Conservation (phyloP, 2,888 invertebrate genomes). For the Endomychus coccineus region DNA sequence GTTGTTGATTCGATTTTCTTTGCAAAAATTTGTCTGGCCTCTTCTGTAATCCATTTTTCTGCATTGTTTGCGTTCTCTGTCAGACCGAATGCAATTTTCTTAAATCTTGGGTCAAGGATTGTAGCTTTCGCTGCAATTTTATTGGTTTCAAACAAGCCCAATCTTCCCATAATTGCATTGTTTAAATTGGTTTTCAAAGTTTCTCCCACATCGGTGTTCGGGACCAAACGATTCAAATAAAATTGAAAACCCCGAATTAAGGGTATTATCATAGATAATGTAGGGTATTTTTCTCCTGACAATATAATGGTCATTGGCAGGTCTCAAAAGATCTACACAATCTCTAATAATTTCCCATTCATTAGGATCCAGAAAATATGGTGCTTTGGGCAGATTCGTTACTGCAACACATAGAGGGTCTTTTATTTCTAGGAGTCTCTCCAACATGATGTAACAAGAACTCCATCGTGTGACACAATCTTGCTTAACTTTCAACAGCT, state of each 20-base stretch:
- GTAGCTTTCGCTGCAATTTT: slow-evolving; percentile 18
- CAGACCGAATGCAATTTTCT: slow-evolving; percentile 20
- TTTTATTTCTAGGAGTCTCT: slow-evolving; percentile 16
- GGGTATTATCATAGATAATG: slow-evolving; percentile 24
- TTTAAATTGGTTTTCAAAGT: slow-evolving; percentile 14
- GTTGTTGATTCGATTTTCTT: neutral
- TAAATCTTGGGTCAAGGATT: slow-evolving; percentile 24
- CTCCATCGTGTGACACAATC: slow-evolving; percentile 22
- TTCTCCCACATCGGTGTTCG: slow-evolving; percentile 16
- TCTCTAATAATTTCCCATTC: slow-evolving; percentile 17
- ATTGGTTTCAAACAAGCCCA: slow-evolving; percentile 18
- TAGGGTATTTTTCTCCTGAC: slow-evolving; percentile 18
- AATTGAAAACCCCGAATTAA: slow-evolving; percentile 22
- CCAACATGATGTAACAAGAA: slow-evolving; percentile 17
- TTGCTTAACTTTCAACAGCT: slow-evolving; percentile 26
- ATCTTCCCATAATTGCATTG: slow-evolving; percentile 15
- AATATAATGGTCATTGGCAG: slow-evolving; percentile 10
- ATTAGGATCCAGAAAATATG: slow-evolving; percentile 15
- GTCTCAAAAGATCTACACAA: slow-evolving; percentile 14
- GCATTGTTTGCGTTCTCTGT: slow-evolving; percentile 19
- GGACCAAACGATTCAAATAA: slow-evolving; percentile 6
- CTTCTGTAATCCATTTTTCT: slow-evolving; percentile 18
- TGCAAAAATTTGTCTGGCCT: slow-evolving; percentile 9
- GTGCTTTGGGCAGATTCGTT: slow-evolving; percentile 13
- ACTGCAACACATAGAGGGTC: slow-evolving; percentile 14